A percentile compares a stretch with the other conserved stretches of the same genome.
These are phyloP conservation scores for Bellardia pandia DNA, from an alignment of 2,888 invertebrate genomes.

Conservation along the genomic window DNA sequence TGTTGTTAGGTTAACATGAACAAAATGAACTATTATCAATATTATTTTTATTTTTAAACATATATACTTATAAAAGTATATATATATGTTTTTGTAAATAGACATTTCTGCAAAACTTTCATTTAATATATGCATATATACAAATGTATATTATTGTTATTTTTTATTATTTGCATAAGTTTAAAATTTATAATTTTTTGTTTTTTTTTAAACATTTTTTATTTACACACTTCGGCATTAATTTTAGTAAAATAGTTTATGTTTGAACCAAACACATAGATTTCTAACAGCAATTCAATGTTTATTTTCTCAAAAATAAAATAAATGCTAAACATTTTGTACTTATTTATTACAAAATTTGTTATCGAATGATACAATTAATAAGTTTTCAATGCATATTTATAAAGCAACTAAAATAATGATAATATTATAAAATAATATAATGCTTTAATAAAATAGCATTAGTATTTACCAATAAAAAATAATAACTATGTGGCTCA, in stretches of 20 bases:
- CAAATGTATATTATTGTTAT: slow-evolving; percentile 35
- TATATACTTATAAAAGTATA: not conserved
- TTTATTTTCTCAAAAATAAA: too few relatives aligned
- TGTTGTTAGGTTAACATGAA: slow-evolving; percentile 1
- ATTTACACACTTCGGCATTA: slow-evolving; percentile 46
- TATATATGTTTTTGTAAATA: slow-evolving; percentile 31
- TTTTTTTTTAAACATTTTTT: slow-evolving; percentile 13
- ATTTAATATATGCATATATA: slow-evolving; percentile 17
- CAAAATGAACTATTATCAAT: not conserved
- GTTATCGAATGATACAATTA: too few relatives aligned
- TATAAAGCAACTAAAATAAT: too few relatives aligned
- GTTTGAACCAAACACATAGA: slow-evolving; percentile 6
- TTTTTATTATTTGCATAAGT: slow-evolving; percentile 53
- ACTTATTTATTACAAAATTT: too few relatives aligned
- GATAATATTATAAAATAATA: too few relatives aligned
- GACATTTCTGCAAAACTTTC: slow-evolving; percentile 24
- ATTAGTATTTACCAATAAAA: too few relatives aligned
- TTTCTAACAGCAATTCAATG: slow-evolving; percentile 21
- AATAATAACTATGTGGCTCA: too few relatives aligned
- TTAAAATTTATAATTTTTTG: not conserved
- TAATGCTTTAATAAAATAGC: too few relatives aligned
- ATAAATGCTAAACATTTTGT: too few relatives aligned
- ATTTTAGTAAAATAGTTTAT: slow-evolving; percentile 54
- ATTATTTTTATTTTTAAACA: slow-evolving; percentile 3
- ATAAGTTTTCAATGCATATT: too few relatives aligned